A percentile compares a stretch with the other conserved stretches of the same genome.
Evolutionary conservation across 2,797 vertebrate genomes (phyloP).

Genomic region (Glossophaga mutica): DNA sequence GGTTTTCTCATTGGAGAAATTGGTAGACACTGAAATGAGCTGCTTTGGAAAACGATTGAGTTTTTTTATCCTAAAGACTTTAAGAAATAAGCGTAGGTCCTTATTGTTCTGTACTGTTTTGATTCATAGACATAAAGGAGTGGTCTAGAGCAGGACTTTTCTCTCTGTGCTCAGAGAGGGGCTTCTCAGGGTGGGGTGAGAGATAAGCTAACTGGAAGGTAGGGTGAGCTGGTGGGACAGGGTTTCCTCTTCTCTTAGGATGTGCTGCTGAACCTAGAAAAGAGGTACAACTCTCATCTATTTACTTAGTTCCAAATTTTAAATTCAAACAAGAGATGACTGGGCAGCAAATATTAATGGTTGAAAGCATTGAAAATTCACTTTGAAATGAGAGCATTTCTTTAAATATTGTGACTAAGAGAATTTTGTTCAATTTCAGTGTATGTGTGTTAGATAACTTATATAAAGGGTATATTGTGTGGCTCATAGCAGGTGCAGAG

Average conservation of each 20-base stretch:
- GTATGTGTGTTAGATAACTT: neutral
- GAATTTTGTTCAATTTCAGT: neutral
- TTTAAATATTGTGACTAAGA: neutral
- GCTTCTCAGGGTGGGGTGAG: neutral
- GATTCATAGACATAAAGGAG: neutral
- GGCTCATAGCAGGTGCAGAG: neutral
- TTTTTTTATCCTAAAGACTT: neutral
- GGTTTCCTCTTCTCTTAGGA: neutral
- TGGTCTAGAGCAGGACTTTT: neutral
- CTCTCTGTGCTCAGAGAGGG: neutral
- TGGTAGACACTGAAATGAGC: neutral
- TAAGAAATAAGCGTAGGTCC: neutral
- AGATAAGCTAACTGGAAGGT: neutral
- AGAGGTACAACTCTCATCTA: neutral
- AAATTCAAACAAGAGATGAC: neutral
- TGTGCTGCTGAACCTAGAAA: neutral
- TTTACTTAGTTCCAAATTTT: neutral
- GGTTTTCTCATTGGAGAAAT: neutral
- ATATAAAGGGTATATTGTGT: neutral
- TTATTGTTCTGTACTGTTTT: neutral
- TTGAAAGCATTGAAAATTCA: neutral
- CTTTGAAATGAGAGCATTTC: neutral
- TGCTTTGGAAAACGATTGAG: neutral
- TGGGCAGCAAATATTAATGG: neutral
- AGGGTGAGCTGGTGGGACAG: neutral